phyloP scores from a whole-genome alignment of 2,888 invertebrate species.

The Chrysopilus asiliformis region DNA sequence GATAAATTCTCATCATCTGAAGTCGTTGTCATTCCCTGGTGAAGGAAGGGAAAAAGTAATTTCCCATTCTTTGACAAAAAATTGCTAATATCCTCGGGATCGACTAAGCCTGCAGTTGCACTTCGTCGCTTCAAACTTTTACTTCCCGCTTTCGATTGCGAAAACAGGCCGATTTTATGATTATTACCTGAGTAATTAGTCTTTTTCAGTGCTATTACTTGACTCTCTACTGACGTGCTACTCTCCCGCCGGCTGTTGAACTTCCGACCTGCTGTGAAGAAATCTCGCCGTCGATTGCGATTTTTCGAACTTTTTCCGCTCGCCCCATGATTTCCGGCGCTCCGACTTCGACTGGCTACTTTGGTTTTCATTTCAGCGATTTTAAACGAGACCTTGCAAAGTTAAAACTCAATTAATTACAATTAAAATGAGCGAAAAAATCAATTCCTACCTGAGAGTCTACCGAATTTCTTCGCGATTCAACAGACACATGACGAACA shows the following conservation, averaged over 20 bases:
- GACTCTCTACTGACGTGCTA: slow-evolving; percentile 70
- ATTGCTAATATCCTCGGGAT: slow-evolving; percentile 29
- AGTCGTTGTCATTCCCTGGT: slow-evolving; percentile 34
- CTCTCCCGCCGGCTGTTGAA: slow-evolving; percentile 42
- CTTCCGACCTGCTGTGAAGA: slow-evolving; percentile 26
- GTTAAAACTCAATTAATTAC: background rate
- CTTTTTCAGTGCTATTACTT: slow-evolving; percentile 40
- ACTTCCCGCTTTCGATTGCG: slow-evolving; percentile 25
- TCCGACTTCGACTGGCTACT: slow-evolving; percentile 41
- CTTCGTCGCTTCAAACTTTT: slow-evolving; percentile 27
- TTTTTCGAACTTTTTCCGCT: slow-evolving; percentile 23
- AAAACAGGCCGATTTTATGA: slow-evolving; percentile 30
- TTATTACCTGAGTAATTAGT: slow-evolving; percentile 31
- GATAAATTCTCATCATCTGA: slow-evolving; percentile 35
- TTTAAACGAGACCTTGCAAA: slow-evolving; percentile 49
- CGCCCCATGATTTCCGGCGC: slow-evolving; percentile 19
- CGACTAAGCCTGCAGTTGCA: slow-evolving; percentile 26
- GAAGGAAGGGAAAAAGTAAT: slow-evolving; percentile 33
- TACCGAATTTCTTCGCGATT: slow-evolving; percentile 72
- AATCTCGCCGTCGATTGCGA: slow-evolving; percentile 28
- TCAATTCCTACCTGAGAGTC: slow-evolving; percentile 56
- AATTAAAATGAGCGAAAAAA: too few relatives aligned
- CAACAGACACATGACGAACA: slow-evolving; percentile 69
- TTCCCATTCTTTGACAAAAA: slow-evolving; percentile 30
- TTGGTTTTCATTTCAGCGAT: slow-evolving; percentile 74